Conservation (phyloP, 1,140 invertebrate species). For the Periplaneta americana region DNA sequence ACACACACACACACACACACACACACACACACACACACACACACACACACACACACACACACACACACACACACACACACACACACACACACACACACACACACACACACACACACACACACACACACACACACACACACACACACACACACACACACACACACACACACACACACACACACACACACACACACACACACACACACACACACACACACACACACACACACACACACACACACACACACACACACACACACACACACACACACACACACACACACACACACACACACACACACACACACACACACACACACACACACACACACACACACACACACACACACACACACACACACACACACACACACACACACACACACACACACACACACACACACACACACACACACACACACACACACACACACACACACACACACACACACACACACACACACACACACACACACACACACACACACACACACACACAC, state of each 20-base stretch:
- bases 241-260: slow-evolving; percentile 22
- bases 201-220: slow-evolving; percentile 22
- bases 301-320: slow-evolving; percentile 22
- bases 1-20: too few relatives aligned
- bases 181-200: slow-evolving; percentile 22
- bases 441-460: slow-evolving; percentile 18
- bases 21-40: too few relatives aligned
- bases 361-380: slow-evolving; percentile 19
- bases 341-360: slow-evolving; percentile 19
- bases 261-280: slow-evolving; percentile 22
- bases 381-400: slow-evolving; percentile 19
- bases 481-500: slow-evolving; percentile 16
- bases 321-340: slow-evolving; percentile 21
- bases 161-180: slow-evolving; percentile 22
- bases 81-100: slow-evolving; percentile 31
- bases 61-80: slow-evolving; percentile 29
- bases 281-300: slow-evolving; percentile 21
- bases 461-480: slow-evolving; percentile 17
- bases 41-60: slow-evolving; percentile 27
- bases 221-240: slow-evolving; percentile 22
- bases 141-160: slow-evolving; percentile 22
- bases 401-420: slow-evolving; percentile 18
- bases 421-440: slow-evolving; percentile 18
- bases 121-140: slow-evolving; percentile 27
- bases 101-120: slow-evolving; percentile 31